Evolutionary conservation across 2,888 invertebrate species (phyloP).

Genomic region (Drosophila ochracea): DNA sequence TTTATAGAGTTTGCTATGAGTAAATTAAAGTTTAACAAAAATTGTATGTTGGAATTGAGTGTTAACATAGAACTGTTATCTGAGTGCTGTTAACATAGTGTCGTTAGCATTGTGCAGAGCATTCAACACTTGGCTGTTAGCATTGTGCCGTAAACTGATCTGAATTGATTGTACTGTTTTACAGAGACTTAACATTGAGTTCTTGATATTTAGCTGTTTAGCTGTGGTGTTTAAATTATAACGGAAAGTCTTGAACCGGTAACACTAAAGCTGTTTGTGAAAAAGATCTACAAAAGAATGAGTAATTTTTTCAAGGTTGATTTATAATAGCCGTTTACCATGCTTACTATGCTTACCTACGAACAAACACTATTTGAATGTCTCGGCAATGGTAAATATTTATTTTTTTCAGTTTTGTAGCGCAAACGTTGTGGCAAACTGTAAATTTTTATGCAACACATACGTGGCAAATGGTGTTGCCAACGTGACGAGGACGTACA

Average conservation of each 20-base stretch:
- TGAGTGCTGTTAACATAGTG: neutral
- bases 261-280: neutral
- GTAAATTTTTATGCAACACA: conserved; percentile 68
- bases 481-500: conserved; percentile 63
- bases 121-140: neutral
- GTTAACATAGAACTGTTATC: neutral
- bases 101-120: neutral
- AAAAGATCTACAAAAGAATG: neutral
- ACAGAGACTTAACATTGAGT: neutral
- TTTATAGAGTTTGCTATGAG: neutral
- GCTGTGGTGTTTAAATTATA: neutral
- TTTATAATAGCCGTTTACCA: neutral
- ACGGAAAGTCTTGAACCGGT: neutral
- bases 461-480: conserved; percentile 50
- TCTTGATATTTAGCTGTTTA: neutral
- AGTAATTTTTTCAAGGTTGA: neutral
- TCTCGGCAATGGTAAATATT: conserved; percentile 33
- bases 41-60: neutral
- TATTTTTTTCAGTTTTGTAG: conserved; percentile 13
- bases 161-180: neutral
- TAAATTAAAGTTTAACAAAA: neutral
- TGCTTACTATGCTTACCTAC: neutral
- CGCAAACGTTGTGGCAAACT: conserved; percentile 49
- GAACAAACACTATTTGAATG: conserved; percentile 24
- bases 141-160: neutral